These are phyloP conservation scores for Hypocryptadius cinnamomeus DNA, from an alignment of 2,113 vertebrate species.

Conservation along the genomic window DNA sequence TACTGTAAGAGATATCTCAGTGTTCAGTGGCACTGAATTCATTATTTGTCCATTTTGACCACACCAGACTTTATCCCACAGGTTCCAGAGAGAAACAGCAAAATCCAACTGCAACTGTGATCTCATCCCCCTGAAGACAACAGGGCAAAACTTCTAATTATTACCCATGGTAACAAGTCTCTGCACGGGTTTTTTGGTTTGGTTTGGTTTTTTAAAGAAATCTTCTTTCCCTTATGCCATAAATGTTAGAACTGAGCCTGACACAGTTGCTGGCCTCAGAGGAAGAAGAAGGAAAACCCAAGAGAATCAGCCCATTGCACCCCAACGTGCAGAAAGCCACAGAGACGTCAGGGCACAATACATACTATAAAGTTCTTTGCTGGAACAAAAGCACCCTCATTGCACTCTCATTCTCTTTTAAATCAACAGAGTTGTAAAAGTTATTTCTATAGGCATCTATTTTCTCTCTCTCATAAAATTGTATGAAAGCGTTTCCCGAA, in stretches of 20 bases:
- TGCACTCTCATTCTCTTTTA: slow-evolving; percentile 17
- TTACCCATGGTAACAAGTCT: background rate
- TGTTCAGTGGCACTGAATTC: background rate
- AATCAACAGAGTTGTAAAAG: slow-evolving; percentile 34
- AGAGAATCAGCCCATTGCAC: background rate
- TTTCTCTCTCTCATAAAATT: slow-evolving; percentile 24
- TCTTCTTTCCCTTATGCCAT: background rate
- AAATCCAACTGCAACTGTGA: background rate
- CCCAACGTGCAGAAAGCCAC: background rate
- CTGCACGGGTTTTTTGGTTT: background rate
- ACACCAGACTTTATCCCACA: background rate
- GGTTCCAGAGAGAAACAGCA: background rate
- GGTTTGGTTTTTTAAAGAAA: background rate
- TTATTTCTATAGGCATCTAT: slow-evolving; percentile 26
- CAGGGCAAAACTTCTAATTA: background rate
- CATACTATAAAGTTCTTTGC: background rate
- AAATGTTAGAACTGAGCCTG: background rate
- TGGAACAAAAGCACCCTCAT: slow-evolving; percentile 14
- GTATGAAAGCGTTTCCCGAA: background rate
- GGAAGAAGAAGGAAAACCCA: background rate
- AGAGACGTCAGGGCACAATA: background rate
- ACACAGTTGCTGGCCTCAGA: background rate
- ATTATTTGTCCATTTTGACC: background rate
- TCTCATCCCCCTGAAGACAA: background rate
- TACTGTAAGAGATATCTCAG: background rate